Base-by-base conservation (phyloP, 2,797 vertebrate species). In the Rhinogobio ventralis region DNA sequence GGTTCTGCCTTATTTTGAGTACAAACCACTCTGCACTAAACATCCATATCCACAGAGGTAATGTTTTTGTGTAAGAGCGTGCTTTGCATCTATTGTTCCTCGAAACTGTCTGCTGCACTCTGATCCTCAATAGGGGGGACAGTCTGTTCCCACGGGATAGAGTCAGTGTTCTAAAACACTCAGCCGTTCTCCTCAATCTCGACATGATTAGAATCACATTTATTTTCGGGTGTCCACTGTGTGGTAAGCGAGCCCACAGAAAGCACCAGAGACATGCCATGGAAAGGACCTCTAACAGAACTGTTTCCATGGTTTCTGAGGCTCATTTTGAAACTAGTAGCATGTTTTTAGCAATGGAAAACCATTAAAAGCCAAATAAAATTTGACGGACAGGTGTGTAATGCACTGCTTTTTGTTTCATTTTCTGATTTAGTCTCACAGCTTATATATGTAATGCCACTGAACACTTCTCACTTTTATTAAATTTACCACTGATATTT, bases 231-330 rank as follows among this genome's bases (percentile, higher is more conserved):
- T 79, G 87, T 39, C 89, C 86, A 82, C 87, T 90, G 87, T 89
- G 92, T 89, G 91, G 87, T 86, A 80, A 89, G 85, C 81, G 83
- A 89, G 75, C 88, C 90, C 90, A 33, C 49, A 92, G 81, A 86
- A 84, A 91, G 79, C 87, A 88, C 69, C 76, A 68, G 82, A 83
- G 60, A 39, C 30, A 3, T 83, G 90, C 89, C 89, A 85, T 89
- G 42, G 4, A 86, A 83, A 90, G 90, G 90, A 90, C 89, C 87
- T 86, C 88, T 89, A 77, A 85, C 89, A 82, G 88, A 86, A 87
- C 36, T 79, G 92, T 94, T 94, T 91, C 92, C 91, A 93, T 94
- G 93, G 92, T 91, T 95, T 90, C 91, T 87, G 89, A 91, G 91
- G 90, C 88, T 89, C 7, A 76, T 85, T 88, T 90, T 90, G 89